These are phyloP conservation scores for Lycorma delicatula DNA, from an alignment of 1,140 invertebrate genomes.

Conservation along the genomic window DNA sequence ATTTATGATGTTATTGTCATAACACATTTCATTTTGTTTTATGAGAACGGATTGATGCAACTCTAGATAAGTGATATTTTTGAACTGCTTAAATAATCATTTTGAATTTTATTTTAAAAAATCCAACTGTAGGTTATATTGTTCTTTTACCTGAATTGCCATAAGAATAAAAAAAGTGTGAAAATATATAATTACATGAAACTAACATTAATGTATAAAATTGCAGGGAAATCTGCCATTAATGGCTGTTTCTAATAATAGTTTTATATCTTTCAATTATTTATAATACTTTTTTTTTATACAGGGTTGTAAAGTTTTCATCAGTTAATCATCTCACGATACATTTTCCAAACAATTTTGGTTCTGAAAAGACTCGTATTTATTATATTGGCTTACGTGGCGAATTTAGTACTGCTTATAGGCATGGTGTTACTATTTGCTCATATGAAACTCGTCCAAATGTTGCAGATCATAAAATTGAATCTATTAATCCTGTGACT, in stretches of 20 bases:
- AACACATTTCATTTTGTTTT: no score
- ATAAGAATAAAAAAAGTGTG: no score
- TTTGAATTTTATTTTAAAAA: no score
- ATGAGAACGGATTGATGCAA: no score
- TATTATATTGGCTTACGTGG: constrained; percentile 94
- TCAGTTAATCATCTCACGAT: constrained; percentile 78
- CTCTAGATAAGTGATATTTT: no score
- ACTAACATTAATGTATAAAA: not conserved
- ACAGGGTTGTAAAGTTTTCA: constrained; percentile 81
- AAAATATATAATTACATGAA: no score
- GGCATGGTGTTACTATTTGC: constrained; percentile 83
- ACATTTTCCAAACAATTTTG: constrained; percentile 83
- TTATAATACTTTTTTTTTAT: constrained; percentile 34
- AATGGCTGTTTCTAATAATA: not conserved
- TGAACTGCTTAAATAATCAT: no score
- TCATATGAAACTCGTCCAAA: constrained; percentile 81
- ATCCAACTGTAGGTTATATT: no score
- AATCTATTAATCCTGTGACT: constrained; percentile 45
- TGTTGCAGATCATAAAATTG: constrained; percentile 71
- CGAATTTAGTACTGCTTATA: constrained; percentile 74
- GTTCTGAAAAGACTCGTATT: constrained; percentile 71
- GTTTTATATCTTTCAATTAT: constrained; percentile 10
- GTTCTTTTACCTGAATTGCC: no score
- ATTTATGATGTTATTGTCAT: no score
- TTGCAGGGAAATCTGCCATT: not conserved